phyloP scores from a whole-genome alignment of 2,113 vertebrate species.

The Lophius piscatorius region DNA sequence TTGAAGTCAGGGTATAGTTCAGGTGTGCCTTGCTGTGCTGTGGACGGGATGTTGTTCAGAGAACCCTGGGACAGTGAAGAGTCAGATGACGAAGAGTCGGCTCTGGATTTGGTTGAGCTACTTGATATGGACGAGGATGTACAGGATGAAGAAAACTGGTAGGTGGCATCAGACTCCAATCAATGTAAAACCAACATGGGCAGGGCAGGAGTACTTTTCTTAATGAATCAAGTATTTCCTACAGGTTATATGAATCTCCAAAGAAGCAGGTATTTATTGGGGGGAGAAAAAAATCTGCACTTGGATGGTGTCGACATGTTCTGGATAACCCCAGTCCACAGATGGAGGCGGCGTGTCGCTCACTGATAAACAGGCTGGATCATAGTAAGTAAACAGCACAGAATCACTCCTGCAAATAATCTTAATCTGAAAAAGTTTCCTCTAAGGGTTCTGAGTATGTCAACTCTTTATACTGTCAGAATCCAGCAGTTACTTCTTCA shows the following conservation, averaged over 20 bases:
- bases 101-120: slow-evolving; percentile 82
- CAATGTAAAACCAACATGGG: neutral
- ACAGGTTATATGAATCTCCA: slow-evolving; percentile 83
- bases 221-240: neutral
- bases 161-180: slow-evolving; percentile 41
- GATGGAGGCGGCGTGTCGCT: slow-evolving; percentile 81
- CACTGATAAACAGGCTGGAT: slow-evolving; percentile 75
- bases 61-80: slow-evolving; percentile 40
- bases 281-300: slow-evolving; percentile 68
- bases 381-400: slow-evolving; percentile 71
- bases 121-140: slow-evolving; percentile 73
- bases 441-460: neutral
- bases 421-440: neutral
- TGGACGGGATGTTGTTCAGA: slow-evolving; percentile 1
- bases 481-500: slow-evolving; percentile 75
- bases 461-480: slow-evolving; percentile 75
- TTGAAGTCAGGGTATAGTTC: slow-evolving; percentile 56
- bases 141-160: slow-evolving; percentile 84
- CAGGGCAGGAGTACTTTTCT: too few relatives aligned
- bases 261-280: slow-evolving; percentile 56
- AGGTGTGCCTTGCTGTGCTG: neutral
- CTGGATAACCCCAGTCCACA: slow-evolving; percentile 84
- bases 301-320: slow-evolving; percentile 84
- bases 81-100: slow-evolving; percentile 18
- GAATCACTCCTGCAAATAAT: neutral